A percentile compares a stretch with the other conserved stretches of the same genome.
These are phyloP conservation scores for Didymodactylos carnosus DNA, from an alignment of 2,888 invertebrate genomes.

Conservation along the genomic window DNA sequence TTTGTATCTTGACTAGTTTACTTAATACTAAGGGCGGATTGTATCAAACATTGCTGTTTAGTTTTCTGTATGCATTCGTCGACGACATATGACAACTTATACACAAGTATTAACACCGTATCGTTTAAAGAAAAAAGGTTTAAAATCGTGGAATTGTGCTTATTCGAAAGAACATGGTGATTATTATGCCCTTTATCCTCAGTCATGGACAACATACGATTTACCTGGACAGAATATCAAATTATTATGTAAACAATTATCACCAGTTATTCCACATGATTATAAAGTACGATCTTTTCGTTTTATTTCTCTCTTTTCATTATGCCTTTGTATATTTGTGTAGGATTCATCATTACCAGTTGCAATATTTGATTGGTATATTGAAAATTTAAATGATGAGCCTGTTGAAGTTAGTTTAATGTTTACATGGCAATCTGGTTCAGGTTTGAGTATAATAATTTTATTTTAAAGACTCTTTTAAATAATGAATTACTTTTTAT, in stretches of 20 bases:
- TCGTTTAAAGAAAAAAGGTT: conserved; percentile 11
- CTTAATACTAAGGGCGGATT: no score
- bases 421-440: conserved; percentile 45
- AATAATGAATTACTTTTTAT: neutral
- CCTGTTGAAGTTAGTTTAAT: conserved; percentile 58
- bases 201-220: conserved; percentile 73
- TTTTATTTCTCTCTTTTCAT: neutral
- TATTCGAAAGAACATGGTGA: conserved; percentile 24
- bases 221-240: conserved; percentile 57
- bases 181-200: conserved; percentile 62
- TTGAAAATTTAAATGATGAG: conserved; percentile 51
- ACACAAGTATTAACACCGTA: conserved; percentile 28
- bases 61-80: conserved; percentile 62
- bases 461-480: neutral
- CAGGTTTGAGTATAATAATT: neutral
- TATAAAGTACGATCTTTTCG: conserved; percentile 39
- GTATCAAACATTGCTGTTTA: conserved; percentile 40
- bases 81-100: conserved; percentile 31
- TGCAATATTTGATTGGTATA: conserved; percentile 64
- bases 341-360: conserved; percentile 69
- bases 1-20: no score
- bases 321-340: neutral
- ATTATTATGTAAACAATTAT: conserved; percentile 62
- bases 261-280: conserved; percentile 76
- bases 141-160: conserved; percentile 29